phyloP scores from a whole-genome alignment of 2,113 vertebrate genomes.

The Sardina pilchardus region DNA sequence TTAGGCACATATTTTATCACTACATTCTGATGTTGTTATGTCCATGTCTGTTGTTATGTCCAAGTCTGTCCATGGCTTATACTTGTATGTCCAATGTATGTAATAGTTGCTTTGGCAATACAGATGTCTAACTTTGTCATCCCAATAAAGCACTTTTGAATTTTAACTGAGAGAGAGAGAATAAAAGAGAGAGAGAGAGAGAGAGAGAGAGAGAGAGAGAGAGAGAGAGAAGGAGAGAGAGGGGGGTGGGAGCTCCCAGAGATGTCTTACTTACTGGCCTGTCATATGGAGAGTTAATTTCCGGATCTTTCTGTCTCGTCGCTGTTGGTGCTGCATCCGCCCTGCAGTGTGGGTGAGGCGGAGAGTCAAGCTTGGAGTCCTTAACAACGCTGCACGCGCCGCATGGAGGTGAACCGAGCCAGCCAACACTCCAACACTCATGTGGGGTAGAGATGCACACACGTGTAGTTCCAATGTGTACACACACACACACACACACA shows the following conservation, averaged over 20 bases:
- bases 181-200: neutral
- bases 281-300: neutral
- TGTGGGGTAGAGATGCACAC: neutral
- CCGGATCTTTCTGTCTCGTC: neutral
- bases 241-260: neutral
- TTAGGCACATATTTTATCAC: too few relatives aligned
- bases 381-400: neutral
- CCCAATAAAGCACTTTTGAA: too few relatives aligned
- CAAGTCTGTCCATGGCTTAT: too few relatives aligned
- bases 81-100: too few relatives aligned
- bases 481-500: neutral
- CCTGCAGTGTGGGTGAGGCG: neutral
- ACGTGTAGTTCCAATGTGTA: too few relatives aligned
- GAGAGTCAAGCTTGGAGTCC: neutral
- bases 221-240: slow-evolving; percentile 15
- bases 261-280: neutral
- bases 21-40: too few relatives aligned
- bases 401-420: slow-evolving; percentile 18
- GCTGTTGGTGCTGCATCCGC: neutral
- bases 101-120: too few relatives aligned
- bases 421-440: slow-evolving; percentile 13
- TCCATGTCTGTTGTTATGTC: too few relatives aligned
- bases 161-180: slow-evolving; percentile 20
- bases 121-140: too few relatives aligned
- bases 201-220: neutral